phyloP scores from a whole-genome alignment of 1,140 invertebrate species.

The Cyclargus thomasi region DNA sequence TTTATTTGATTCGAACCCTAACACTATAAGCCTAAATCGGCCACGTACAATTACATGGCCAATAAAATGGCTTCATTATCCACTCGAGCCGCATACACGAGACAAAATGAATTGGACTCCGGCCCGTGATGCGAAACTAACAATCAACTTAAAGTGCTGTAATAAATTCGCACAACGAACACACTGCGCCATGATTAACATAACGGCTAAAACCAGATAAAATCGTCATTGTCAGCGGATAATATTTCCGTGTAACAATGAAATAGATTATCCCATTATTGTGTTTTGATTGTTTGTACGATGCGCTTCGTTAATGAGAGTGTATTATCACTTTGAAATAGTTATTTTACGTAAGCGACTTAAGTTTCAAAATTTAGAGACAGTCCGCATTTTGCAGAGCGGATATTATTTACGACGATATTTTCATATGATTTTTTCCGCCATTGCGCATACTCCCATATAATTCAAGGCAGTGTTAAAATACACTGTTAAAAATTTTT shows the following conservation, averaged over 20 bases:
- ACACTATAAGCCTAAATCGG: background rate
- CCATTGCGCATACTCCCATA: too few relatives aligned
- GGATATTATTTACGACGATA: too few relatives aligned
- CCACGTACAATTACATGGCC: constrained; percentile 9
- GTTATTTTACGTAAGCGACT: too few relatives aligned
- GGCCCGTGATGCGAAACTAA: constrained; percentile 40
- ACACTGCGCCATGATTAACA: constrained; percentile 39
- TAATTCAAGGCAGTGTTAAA: too few relatives aligned
- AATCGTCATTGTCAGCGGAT: constrained; percentile 21
- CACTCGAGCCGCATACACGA: constrained; percentile 2
- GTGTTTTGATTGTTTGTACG: background rate
- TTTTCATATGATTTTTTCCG: too few relatives aligned
- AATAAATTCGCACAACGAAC: constrained; percentile 42
- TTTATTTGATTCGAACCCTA: background rate
- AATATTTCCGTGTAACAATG: constrained; percentile 15
- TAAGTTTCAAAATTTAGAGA: too few relatives aligned
- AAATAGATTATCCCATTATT: background rate
- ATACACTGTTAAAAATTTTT: too few relatives aligned
- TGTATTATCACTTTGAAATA: too few relatives aligned
- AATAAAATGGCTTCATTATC: constrained; percentile 10
- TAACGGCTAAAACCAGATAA: constrained; percentile 34
- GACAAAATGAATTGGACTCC: constrained; percentile 35
- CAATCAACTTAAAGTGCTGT: constrained; percentile 42
- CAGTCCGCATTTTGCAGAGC: too few relatives aligned
- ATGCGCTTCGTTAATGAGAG: background rate